These are phyloP conservation scores for Platerodrilus igneus DNA, from an alignment of 2,888 invertebrate genomes.

Conservation along the genomic window DNA sequence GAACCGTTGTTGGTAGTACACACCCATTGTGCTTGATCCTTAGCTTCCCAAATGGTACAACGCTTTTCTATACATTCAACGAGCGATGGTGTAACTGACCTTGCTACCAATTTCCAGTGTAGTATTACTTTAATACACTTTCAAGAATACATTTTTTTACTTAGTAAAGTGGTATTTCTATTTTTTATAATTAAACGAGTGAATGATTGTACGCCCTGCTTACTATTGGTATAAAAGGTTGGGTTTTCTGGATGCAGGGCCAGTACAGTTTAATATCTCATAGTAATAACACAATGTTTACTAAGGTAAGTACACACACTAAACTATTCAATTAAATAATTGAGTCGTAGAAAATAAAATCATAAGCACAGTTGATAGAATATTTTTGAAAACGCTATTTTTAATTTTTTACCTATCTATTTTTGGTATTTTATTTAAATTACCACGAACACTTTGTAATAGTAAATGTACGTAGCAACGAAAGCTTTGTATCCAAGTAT, in stretches of 20 bases:
- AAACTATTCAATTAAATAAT: too few relatives aligned
- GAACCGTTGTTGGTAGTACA: too few relatives aligned
- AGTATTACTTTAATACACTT: conserved; percentile 18
- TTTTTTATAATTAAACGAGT: conserved; percentile 32
- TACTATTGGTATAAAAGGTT: conserved; percentile 36
- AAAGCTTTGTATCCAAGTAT: too few relatives aligned
- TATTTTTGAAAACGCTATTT: too few relatives aligned
- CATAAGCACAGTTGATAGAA: too few relatives aligned
- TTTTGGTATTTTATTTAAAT: too few relatives aligned
- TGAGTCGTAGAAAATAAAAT: too few relatives aligned
- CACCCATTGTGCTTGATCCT: conserved; percentile 3
- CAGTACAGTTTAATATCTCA: conserved; percentile 35
- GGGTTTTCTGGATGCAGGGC: conserved; percentile 24
- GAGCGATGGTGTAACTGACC: conserved; percentile 17
- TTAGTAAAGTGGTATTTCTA: conserved; percentile 18
- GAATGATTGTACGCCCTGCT: conserved; percentile 28
- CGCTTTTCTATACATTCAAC: not conserved
- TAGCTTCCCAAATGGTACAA: conserved; percentile 4
- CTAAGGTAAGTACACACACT: conserved; percentile 40
- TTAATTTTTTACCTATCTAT: too few relatives aligned
- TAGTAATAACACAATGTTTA: conserved; percentile 33
- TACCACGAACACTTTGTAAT: too few relatives aligned
- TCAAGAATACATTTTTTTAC: conserved; percentile 19
- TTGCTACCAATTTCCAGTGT: conserved; percentile 20
- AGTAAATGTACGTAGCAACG: too few relatives aligned